These are phyloP conservation scores for Danaus chrysippus DNA, from an alignment of 2,888 invertebrate genomes.

Conservation along the genomic window DNA sequence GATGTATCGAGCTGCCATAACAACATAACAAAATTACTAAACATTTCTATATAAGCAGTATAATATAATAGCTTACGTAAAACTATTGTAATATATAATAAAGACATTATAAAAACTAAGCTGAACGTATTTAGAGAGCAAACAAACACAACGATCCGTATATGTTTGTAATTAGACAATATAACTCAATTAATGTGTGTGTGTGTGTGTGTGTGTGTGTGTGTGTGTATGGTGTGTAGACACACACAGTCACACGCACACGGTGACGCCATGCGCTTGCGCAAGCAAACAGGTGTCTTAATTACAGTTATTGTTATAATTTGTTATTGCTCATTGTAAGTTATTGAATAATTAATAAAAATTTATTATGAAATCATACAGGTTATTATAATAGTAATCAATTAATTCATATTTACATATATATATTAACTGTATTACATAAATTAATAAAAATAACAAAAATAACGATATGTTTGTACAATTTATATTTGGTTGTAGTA, in stretches of 20 bases:
- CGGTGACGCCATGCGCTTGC: conserved; percentile 28
- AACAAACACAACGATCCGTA: background rate
- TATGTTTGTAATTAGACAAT: conserved; percentile 25
- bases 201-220: background rate
- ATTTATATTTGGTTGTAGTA: no score
- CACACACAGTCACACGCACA: background rate
- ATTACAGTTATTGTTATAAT: conserved; percentile 27
- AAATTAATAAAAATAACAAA: no score
- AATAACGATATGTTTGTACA: no score
- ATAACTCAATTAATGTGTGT: conserved; percentile 27
- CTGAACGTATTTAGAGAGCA: background rate
- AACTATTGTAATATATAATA: background rate
- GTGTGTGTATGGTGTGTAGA: background rate
- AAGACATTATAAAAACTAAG: background rate
- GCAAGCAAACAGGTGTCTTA: conserved; percentile 19
- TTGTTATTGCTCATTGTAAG: conserved; percentile 24
- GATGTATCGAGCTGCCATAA: no score
- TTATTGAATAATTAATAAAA: conserved; percentile 22
- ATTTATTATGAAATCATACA: conserved; percentile 10
- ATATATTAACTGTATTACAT: no score
- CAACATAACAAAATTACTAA: no score
- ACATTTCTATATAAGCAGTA: background rate
- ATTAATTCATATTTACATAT: no score
- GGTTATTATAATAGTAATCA: background rate
- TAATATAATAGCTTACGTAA: background rate